Conservation (phyloP, 35 echinoderm and acorn worm genomes). For the Lytechinus pictus region DNA sequence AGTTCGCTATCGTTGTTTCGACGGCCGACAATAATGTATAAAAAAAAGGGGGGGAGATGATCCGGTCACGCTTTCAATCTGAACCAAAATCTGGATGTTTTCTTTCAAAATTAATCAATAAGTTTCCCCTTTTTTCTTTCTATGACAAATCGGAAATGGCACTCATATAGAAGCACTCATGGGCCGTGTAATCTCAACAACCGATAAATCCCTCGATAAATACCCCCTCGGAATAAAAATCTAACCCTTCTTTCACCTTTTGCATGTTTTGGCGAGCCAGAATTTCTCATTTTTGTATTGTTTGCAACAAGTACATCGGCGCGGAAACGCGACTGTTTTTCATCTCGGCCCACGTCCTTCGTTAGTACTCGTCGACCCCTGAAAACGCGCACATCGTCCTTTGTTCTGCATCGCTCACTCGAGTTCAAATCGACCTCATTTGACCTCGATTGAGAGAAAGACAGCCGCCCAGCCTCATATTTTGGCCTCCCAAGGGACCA, state of each 20-base stretch:
- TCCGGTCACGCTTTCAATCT: not conserved
- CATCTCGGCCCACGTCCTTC: not conserved
- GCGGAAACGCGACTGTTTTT: conserved; percentile 4
- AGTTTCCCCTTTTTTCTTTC: not conserved
- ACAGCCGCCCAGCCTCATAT: conserved; percentile 1
- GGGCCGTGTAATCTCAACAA: not conserved
- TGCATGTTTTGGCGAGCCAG: not conserved
- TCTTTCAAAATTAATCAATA: conserved; percentile 14
- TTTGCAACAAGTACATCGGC: not conserved
- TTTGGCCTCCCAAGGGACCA: not conserved
- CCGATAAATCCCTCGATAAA: conserved; percentile 1
- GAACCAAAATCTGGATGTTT: not conserved
- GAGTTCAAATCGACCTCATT: conserved; percentile 34
- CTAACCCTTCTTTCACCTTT: not conserved
- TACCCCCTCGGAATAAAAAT: not conserved
- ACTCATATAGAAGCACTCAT: not conserved
- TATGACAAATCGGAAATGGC: conserved; percentile 15
- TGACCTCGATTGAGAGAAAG: conserved; percentile 29
- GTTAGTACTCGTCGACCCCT: not conserved
- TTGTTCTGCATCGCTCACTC: conserved; percentile 26
- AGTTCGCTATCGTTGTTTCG: not conserved
- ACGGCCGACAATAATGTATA: not conserved
- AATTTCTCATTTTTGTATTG: not conserved
- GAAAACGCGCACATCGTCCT: not conserved
- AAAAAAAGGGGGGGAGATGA: not conserved